Percentiles rank a stretch among this genome's conserved stretches.
Evolutionary conservation across 53 echinoderm and acorn worm species (phyloP).

Genomic region (Temnopleurus reevesii): DNA sequence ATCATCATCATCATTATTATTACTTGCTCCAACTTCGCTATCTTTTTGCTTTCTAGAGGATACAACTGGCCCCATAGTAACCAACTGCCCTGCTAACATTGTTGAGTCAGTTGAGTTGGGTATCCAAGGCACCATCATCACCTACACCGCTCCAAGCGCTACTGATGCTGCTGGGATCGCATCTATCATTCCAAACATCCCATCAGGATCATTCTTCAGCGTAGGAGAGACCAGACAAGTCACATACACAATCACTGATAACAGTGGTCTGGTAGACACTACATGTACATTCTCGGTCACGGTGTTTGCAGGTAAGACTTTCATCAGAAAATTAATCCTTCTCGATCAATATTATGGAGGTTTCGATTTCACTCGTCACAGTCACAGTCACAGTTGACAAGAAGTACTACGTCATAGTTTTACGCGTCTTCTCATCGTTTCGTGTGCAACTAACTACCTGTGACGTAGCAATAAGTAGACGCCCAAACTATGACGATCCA

Average conservation of each 20-base stretch:
- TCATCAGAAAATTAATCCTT: too few relatives aligned
- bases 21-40: too few relatives aligned
- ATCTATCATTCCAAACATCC: constrained; percentile 32
- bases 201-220: constrained; percentile 22
- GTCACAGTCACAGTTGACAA: too few relatives aligned
- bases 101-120: constrained; percentile 60
- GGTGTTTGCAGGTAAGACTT: constrained; percentile 63
- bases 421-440: too few relatives aligned
- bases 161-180: constrained; percentile 47
- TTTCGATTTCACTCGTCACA: too few relatives aligned
- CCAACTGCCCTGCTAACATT: constrained; percentile 57
- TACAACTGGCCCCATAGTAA: constrained; percentile 38
- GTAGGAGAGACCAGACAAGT: constrained; percentile 38
- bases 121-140: constrained; percentile 33
- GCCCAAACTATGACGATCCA: too few relatives aligned
- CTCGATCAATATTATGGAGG: too few relatives aligned
- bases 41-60: constrained; percentile 6
- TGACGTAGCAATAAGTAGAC: too few relatives aligned
- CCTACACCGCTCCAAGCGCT: constrained; percentile 55
- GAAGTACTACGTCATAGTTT: too few relatives aligned
- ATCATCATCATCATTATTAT: too few relatives aligned
- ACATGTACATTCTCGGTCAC: constrained; percentile 63
- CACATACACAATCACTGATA: constrained; percentile 56
- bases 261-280: constrained; percentile 36
- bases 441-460: too few relatives aligned